A percentile compares a stretch with the other conserved stretches of the same genome.
These are phyloP conservation scores for Salmo trutta DNA, from an alignment of 2,797 vertebrate species.

Conservation along the genomic window DNA sequence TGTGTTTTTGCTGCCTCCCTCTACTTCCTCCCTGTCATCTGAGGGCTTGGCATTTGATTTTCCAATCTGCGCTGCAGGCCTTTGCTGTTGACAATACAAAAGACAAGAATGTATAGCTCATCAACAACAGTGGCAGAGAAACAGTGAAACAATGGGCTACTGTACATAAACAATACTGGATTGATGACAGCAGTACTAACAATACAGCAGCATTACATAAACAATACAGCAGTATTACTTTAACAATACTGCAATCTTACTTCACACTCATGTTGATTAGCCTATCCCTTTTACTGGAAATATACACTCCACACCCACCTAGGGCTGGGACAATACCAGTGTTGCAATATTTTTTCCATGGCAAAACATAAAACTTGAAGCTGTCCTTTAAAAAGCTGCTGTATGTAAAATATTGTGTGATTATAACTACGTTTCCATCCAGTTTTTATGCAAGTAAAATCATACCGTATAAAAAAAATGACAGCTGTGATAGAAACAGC, in stretches of 20 bases:
- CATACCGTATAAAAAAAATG: no score
- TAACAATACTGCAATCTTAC: no score
- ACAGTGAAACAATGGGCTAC: slow-evolving; percentile 27
- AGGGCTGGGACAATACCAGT: no score
- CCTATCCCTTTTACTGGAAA: background rate
- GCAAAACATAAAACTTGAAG: no score
- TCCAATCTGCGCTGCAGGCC: slow-evolving; percentile 64
- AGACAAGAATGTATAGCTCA: slow-evolving; percentile 55
- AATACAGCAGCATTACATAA: background rate
- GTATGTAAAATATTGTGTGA: no score
- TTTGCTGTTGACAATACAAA: slow-evolving; percentile 60
- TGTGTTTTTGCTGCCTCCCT: slow-evolving; percentile 66
- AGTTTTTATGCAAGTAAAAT: no score
- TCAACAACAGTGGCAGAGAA: slow-evolving; percentile 43
- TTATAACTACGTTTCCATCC: no score
- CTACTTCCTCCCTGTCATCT: slow-evolving; percentile 63
- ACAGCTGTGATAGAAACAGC: no score
- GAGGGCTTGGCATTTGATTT: slow-evolving; percentile 64
- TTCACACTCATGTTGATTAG: background rate
- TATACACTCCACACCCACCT: no score
- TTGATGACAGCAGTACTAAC: background rate
- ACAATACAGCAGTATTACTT: background rate
- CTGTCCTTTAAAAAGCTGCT: background rate
- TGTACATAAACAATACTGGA: slow-evolving; percentile 11
- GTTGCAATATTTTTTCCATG: no score